Evolutionary conservation across 2,888 invertebrate species (phyloP).

Genomic region (Chirona hameri): DNA sequence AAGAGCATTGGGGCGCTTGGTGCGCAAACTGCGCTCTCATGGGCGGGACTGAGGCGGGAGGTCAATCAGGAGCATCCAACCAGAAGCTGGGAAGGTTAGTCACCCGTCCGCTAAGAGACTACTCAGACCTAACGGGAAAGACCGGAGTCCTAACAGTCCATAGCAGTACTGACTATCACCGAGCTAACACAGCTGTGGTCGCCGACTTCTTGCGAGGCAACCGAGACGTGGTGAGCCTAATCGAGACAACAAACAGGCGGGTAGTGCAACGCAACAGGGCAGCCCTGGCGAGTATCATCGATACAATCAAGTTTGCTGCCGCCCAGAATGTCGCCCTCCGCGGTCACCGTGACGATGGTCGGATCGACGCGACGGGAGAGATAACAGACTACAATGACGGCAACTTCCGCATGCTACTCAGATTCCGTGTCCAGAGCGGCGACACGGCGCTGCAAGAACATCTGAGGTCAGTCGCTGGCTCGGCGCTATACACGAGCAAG

Average conservation of each 20-base stretch:
- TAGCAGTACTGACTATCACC: background rate
- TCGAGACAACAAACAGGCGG: background rate
- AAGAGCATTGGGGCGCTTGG: background rate
- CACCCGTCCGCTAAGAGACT: background rate
- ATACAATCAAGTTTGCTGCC: no score
- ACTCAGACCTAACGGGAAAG: background rate
- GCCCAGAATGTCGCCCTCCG: no score
- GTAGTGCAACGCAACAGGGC: background rate
- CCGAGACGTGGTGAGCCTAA: background rate
- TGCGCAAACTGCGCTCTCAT: background rate
- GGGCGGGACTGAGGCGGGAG: background rate
- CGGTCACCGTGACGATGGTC: background rate
- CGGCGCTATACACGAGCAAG: background rate
- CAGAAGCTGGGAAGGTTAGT: no score
- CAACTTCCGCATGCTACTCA: background rate
- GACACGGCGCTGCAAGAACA: background rate
- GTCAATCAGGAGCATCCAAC: background rate
- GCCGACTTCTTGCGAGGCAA: no score
- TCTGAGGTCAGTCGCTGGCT: background rate
- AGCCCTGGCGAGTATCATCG: no score
- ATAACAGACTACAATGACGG: background rate
- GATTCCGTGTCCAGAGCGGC: background rate
- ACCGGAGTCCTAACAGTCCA: background rate
- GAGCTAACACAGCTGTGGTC: background rate
- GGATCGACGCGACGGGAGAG: background rate